These are phyloP conservation scores for Andrena fulva DNA, from an alignment of 2,888 invertebrate species.

Conservation along the genomic window DNA sequence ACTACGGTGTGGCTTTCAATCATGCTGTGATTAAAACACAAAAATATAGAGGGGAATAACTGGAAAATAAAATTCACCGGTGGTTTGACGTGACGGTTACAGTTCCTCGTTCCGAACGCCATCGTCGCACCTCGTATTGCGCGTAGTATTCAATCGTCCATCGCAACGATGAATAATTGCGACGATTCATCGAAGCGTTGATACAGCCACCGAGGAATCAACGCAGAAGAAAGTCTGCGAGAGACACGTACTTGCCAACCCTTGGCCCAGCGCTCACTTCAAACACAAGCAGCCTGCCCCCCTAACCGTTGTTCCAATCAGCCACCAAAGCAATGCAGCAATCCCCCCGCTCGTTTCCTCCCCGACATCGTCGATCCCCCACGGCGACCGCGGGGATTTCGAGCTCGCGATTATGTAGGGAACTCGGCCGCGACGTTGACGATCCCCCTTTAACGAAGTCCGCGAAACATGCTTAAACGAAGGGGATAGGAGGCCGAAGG, in stretches of 20 bases:
- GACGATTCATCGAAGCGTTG: constrained; percentile 1
- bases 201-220: constrained; percentile 21
- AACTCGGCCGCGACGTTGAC: not conserved
- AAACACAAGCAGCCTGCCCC: constrained; percentile 16
- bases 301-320: not conserved
- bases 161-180: too few species aligned
- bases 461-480: constrained; percentile 19
- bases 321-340: not conserved
- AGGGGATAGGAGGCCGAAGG: constrained; percentile 8
- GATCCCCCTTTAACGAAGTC: constrained; percentile 47
- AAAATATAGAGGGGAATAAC: too few species aligned
- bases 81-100: too few species aligned
- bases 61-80: too few species aligned
- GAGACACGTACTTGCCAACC: constrained; percentile 9
- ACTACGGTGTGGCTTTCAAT: too few species aligned
- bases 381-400: not conserved
- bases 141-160: too few species aligned
- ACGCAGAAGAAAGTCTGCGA: not conserved
- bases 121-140: too few species aligned
- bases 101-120: too few species aligned
- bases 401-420: not conserved
- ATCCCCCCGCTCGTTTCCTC: not conserved
- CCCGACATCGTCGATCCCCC: not conserved
- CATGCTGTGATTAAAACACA: too few species aligned
- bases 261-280: not conserved